These are phyloP conservation scores for Garrulus glandarius DNA, from an alignment of 2,797 vertebrate species.

Conservation along the genomic window DNA sequence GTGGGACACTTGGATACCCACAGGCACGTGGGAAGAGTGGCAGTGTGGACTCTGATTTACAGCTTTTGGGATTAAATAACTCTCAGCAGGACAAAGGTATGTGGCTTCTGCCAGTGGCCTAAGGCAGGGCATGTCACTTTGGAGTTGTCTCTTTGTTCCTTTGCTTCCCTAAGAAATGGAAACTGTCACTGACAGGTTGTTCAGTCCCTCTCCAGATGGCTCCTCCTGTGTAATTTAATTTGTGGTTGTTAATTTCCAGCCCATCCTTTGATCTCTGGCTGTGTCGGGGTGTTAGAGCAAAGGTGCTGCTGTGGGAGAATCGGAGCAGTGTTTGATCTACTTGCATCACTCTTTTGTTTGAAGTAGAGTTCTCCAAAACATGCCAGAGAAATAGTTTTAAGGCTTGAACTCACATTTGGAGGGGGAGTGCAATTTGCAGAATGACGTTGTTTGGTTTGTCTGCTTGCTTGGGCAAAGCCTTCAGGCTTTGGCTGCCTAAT, in stretches of 20 bases:
- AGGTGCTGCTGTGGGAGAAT: neutral
- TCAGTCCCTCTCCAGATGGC: fast-evolving
- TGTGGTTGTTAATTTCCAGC: neutral
- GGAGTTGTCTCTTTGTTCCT: neutral
- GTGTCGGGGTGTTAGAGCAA: no score
- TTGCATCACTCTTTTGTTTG: fast-evolving
- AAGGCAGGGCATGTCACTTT: neutral
- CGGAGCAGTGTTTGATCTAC: neutral
- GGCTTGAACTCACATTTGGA: neutral
- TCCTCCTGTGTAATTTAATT: neutral
- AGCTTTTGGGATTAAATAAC: slow-evolving; percentile 75
- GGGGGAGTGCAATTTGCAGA: neutral
- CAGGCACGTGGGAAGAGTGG: slow-evolving; percentile 71
- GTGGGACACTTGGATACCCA: slow-evolving; percentile 62
- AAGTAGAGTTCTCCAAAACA: neutral
- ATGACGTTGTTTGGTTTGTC: neutral
- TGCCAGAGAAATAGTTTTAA: neutral
- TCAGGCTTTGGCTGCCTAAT: neutral
- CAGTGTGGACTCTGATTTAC: slow-evolving; percentile 85
- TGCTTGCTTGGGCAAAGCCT: neutral
- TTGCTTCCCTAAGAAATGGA: neutral
- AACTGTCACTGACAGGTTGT: fast-evolving
- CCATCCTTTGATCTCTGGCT: neutral
- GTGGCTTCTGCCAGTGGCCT: neutral
- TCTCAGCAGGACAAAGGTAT: slow-evolving; percentile 72